Conservation (phyloP, 2,888 invertebrate genomes). For the Zaprionus obscuricornis region DNA sequence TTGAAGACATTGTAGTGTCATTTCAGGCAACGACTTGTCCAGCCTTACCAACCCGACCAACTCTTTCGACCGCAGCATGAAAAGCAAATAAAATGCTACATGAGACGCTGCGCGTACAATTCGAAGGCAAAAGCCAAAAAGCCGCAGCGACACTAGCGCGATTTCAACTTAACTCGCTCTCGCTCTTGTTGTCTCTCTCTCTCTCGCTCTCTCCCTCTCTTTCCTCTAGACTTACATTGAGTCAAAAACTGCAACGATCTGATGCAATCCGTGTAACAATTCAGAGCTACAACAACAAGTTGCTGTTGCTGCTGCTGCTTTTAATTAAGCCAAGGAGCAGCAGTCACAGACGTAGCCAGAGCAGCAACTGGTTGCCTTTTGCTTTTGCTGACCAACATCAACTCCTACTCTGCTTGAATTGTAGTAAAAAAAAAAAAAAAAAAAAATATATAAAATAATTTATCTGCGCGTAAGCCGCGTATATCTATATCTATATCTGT, state of each 20-base stretch:
- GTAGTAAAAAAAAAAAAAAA: background rate
- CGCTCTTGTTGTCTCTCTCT: too few species aligned
- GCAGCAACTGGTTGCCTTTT: constrained; percentile 72
- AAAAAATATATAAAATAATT: constrained; percentile 60
- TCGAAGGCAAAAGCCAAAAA: constrained; percentile 7
- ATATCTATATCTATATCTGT: constrained; percentile 50
- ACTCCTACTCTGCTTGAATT: constrained; percentile 20
- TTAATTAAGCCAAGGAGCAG: constrained; percentile 78
- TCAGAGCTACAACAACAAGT: too few species aligned
- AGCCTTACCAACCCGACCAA: too few species aligned
- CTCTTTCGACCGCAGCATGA: constrained; percentile 67
- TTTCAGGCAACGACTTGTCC: constrained; percentile 73
- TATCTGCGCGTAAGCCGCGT: constrained; percentile 73
- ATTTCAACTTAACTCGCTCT: too few species aligned
- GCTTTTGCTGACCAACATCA: constrained; percentile 18
- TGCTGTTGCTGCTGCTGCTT: constrained; percentile 61
- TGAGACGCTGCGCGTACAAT: constrained; percentile 18
- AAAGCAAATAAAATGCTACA: constrained; percentile 69
- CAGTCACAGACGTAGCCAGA: too few species aligned
- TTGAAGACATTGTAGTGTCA: constrained; percentile 78
- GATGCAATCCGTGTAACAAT: constrained; percentile 74
- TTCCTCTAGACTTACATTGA: background rate
- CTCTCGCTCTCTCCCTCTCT: too few species aligned
- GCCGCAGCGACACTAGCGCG: background rate
- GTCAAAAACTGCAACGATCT: constrained; percentile 19